Evolutionary conservation across 2,888 invertebrate genomes (phyloP).

Genomic region (Ectropis crepuscularia): DNA sequence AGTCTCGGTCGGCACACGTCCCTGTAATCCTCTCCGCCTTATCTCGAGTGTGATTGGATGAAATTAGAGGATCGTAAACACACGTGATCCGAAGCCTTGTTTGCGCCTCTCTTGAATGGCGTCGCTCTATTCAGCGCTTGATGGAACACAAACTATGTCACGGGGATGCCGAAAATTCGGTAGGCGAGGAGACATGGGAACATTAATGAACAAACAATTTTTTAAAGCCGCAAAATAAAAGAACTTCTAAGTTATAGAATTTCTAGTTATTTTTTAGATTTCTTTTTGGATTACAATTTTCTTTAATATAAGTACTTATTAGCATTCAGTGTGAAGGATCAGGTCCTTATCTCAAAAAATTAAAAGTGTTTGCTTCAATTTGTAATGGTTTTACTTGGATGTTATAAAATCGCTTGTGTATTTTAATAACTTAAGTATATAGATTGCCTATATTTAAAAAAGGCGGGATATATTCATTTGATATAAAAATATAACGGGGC

Average conservation of each 20-base stretch:
- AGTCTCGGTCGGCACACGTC: constrained; percentile 8
- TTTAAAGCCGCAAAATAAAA: background rate
- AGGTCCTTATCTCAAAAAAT: no score
- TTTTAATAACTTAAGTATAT: no score
- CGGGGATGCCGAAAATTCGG: constrained; percentile 72
- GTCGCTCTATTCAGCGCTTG: constrained; percentile 68
- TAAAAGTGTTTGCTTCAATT: no score
- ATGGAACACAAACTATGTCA: constrained; percentile 83
- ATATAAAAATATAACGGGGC: no score
- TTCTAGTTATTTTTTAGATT: no score
- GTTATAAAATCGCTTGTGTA: no score
- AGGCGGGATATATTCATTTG: no score
- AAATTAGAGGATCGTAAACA: constrained; percentile 69
- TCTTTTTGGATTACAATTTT: no score
- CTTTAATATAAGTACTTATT: no score
- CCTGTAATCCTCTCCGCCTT: constrained; percentile 39
- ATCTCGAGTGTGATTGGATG: constrained; percentile 68
- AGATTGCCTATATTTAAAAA: no score
- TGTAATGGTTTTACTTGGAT: no score
- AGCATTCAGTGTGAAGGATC: no score
- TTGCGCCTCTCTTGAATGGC: constrained; percentile 68
- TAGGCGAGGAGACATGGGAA: constrained; percentile 17
- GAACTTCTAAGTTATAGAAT: background rate
- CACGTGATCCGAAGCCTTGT: constrained; percentile 64
- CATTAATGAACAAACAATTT: background rate